Evolutionary conservation across 1,140 invertebrate genomes (phyloP).

Genomic region (Choristoneura fumiferana): DNA sequence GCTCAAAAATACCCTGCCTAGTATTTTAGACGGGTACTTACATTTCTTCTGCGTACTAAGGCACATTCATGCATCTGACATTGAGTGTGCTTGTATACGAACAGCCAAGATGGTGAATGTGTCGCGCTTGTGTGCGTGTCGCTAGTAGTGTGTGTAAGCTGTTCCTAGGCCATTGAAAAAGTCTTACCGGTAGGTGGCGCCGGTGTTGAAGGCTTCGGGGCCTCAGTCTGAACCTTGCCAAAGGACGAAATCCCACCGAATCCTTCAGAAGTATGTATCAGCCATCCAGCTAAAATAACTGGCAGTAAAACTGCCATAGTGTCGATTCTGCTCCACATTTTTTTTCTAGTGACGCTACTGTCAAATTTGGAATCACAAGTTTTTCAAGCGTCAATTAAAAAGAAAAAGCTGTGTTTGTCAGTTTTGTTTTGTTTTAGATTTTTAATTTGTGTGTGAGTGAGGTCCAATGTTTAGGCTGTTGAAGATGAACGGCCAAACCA

Average conservation of each 20-base stretch:
- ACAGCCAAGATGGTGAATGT: slow-evolving; percentile 9
- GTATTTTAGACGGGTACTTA: slow-evolving; percentile 16
- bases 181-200: slow-evolving; percentile 1
- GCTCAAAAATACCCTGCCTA: slow-evolving; percentile 8
- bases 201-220: background rate
- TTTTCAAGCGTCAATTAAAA: slow-evolving; percentile 18
- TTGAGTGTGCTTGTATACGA: slow-evolving; percentile 12
- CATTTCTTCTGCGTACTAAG: background rate
- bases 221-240: background rate
- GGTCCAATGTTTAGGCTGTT: slow-evolving; percentile 9
- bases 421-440: background rate
- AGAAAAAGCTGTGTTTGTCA: slow-evolving; percentile 15
- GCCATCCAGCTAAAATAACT: slow-evolving; percentile 16
- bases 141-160: background rate
- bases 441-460: slow-evolving; percentile 8
- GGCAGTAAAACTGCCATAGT: background rate
- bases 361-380: slow-evolving; percentile 19
- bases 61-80: background rate
- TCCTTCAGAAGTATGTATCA: background rate
- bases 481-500: slow-evolving; percentile 6
- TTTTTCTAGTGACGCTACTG: slow-evolving; percentile 8
- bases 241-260: slow-evolving; percentile 6
- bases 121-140: slow-evolving; percentile 1
- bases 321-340: slow-evolving; percentile 5
- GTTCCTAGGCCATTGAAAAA: background rate